phyloP scores from a whole-genome alignment of 2,113 vertebrate genomes.

The Coregonus clupeaformis region DNA sequence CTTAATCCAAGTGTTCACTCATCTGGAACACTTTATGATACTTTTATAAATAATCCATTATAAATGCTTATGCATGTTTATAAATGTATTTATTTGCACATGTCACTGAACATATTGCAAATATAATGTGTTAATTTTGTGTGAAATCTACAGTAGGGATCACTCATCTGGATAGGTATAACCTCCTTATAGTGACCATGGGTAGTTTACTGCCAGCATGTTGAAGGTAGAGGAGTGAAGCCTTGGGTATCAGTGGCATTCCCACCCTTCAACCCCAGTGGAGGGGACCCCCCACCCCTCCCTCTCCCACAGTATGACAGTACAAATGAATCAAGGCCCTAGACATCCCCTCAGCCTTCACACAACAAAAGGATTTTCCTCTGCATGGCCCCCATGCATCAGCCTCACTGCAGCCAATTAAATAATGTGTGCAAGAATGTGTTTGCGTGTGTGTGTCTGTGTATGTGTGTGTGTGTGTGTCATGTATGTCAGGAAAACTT shows the following conservation, averaged over 20 bases:
- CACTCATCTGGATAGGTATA: too few relatives aligned
- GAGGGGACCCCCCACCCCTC: constrained; percentile 67
- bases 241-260: constrained; percentile 57
- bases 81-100: too few relatives aligned
- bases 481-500: constrained; percentile 25
- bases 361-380: constrained; percentile 85
- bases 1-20: too few relatives aligned
- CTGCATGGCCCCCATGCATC: constrained; percentile 42
- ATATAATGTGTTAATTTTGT: too few relatives aligned
- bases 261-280: constrained; percentile 60
- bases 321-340: constrained; percentile 73
- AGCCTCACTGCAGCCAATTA: constrained; percentile 77
- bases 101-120: too few relatives aligned
- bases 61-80: too few relatives aligned
- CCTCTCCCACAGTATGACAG: constrained; percentile 60
- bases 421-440: constrained; percentile 22
- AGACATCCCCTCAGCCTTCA: constrained; percentile 78
- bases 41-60: too few relatives aligned
- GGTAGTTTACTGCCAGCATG: too few relatives aligned
- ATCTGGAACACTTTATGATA: too few relatives aligned
- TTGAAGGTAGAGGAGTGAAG: neutral
- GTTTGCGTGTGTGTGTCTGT: constrained; percentile 13
- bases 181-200: too few relatives aligned
- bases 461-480: constrained; percentile 19
- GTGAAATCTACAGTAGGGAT: too few relatives aligned